These are phyloP conservation scores for Endomychus coccineus DNA, from an alignment of 2,888 invertebrate species.

Conservation along the genomic window DNA sequence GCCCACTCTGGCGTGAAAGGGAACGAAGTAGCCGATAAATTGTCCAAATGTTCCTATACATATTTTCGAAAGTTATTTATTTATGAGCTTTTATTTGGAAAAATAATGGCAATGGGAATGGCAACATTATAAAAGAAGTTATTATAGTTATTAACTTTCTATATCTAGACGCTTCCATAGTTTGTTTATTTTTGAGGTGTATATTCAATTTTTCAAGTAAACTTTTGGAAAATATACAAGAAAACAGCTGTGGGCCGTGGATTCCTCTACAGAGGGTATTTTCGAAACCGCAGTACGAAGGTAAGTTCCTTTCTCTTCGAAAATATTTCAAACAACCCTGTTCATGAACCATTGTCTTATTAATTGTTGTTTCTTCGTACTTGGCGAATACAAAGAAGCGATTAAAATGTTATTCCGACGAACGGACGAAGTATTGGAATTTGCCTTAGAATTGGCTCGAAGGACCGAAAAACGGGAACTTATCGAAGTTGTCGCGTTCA, in stretches of 20 bases:
- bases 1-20: no score
- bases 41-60: no score
- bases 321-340: not conserved
- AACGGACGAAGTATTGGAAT: constrained; percentile 46
- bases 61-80: no score
- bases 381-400: constrained; percentile 55
- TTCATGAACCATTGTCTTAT: constrained; percentile 4
- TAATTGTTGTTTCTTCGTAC: constrained; percentile 50
- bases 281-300: constrained; percentile 50
- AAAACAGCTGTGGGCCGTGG: constrained; percentile 50
- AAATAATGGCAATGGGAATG: no score
- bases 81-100: no score
- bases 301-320: constrained; percentile 43
- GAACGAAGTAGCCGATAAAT: no score
- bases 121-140: no score
- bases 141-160: no score
- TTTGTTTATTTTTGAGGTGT: no score
- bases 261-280: constrained; percentile 43
- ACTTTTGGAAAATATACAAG: no score
- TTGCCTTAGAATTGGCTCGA: constrained; percentile 56
- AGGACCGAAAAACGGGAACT: constrained; percentile 42
- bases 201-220: no score
- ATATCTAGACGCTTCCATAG: no score
- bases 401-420: constrained; percentile 53
- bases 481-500: constrained; percentile 20